Evolutionary conservation across 1,140 invertebrate genomes (phyloP).

Genomic region (Lerema accius): DNA sequence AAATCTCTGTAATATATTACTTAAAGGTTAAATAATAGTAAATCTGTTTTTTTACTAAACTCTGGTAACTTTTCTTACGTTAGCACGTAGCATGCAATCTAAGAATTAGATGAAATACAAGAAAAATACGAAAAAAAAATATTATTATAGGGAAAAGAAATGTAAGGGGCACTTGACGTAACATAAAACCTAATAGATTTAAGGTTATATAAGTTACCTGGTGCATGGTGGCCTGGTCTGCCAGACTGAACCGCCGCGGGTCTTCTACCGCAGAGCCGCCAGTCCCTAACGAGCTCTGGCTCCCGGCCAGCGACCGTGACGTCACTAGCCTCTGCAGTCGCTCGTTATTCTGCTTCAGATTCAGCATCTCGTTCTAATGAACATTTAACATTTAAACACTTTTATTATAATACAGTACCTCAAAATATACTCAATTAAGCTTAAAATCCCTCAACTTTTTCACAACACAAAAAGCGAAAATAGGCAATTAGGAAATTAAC

Average conservation of each 20-base stretch:
- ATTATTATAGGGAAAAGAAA: too few species aligned
- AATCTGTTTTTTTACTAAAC: too few species aligned
- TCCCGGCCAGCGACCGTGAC: constrained; percentile 91
- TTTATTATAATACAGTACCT: too few species aligned
- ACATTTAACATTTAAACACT: background rate
- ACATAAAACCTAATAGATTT: background rate
- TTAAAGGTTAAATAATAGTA: too few species aligned
- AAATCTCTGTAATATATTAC: too few species aligned
- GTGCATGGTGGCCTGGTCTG: constrained; percentile 76
- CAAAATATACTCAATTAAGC: too few species aligned
- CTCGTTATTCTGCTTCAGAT: constrained; percentile 98
- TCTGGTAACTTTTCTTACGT: too few species aligned
- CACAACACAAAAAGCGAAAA: constrained; percentile 15
- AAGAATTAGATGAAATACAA: too few species aligned
- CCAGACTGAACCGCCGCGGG: constrained; percentile 75
- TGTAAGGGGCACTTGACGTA: too few species aligned
- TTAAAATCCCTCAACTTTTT: constrained; percentile 3
- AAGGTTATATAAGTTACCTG: constrained; percentile 52
- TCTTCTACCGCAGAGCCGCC: constrained; percentile 73
- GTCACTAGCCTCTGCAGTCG: constrained; percentile 94
- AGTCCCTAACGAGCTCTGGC: constrained; percentile 88
- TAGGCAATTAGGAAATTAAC: constrained; percentile 27
- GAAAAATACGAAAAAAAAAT: too few species aligned
- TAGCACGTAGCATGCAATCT: too few species aligned
- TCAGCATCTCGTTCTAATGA: constrained; percentile 95